Percentiles rank a stretch among this genome's conserved stretches.
Conservation (phyloP, 2,113 vertebrate genomes). For the Hyperoodon ampullatus region DNA sequence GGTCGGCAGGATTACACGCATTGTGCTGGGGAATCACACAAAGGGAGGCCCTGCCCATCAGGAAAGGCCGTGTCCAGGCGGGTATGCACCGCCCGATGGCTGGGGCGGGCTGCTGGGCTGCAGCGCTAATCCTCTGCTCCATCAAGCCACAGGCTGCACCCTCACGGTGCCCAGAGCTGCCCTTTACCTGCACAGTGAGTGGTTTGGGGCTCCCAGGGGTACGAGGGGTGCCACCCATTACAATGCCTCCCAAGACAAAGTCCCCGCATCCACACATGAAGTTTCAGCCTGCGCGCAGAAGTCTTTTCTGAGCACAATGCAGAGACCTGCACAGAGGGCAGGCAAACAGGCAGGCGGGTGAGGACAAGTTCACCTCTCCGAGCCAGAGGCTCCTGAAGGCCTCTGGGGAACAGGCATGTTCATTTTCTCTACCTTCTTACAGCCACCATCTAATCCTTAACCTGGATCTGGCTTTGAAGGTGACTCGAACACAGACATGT, state of each 20-base stretch:
- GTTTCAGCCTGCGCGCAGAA: background rate
- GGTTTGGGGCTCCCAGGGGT: background rate
- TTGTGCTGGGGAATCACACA: conserved; percentile 5
- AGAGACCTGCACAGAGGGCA: conserved; percentile 16
- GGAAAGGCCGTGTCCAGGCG: background rate
- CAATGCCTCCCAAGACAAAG: background rate
- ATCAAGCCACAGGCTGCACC: background rate
- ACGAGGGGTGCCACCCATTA: background rate
- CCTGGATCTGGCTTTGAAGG: background rate
- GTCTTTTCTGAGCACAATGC: background rate
- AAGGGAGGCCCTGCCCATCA: conserved; percentile 14
- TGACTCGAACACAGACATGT: background rate
- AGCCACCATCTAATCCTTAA: background rate
- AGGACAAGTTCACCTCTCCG: conserved; percentile 35
- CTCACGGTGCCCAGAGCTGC: background rate
- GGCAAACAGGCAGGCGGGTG: background rate
- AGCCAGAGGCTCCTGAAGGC: background rate
- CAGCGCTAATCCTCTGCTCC: background rate
- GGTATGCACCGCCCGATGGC: background rate
- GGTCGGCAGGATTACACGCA: conserved; percentile 21
- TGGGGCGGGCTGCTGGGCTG: background rate
- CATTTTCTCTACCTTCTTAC: background rate
- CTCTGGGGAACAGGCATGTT: background rate
- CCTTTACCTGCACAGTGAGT: background rate
- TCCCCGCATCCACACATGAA: background rate